Percentiles rank a stretch among this genome's conserved stretches.
These are phyloP conservation scores for Ptychodera flava DNA, from an alignment of 35 echinoderm and acorn worm species.

Conservation along the genomic window DNA sequence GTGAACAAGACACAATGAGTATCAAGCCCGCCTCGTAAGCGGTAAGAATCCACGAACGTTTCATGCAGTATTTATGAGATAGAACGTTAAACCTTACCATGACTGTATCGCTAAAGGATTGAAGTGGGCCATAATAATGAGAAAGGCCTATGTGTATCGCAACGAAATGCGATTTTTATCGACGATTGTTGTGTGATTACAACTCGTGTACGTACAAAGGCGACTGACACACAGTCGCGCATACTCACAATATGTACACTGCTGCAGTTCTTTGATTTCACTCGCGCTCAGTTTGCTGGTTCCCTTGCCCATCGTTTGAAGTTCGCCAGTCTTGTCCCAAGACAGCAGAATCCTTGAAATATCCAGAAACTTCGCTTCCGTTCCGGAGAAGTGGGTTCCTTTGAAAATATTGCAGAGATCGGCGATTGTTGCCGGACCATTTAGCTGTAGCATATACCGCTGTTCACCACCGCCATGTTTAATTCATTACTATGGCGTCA, in stretches of 20 bases:
- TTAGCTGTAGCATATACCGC: neutral
- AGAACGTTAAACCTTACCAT: too few relatives aligned
- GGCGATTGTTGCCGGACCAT: neutral
- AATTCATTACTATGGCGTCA: neutral
- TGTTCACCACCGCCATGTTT: neutral
- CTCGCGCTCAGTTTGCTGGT: conserved; percentile 14
- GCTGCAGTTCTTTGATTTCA: conserved; percentile 19
- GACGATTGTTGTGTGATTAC: too few relatives aligned
- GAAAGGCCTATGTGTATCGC: too few relatives aligned
- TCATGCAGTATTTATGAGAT: too few relatives aligned
- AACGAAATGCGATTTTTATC: too few relatives aligned
- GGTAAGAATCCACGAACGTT: too few relatives aligned
- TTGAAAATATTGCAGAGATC: neutral
- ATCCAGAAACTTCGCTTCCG: neutral
- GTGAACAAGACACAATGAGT: too few relatives aligned
- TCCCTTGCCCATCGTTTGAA: conserved; percentile 10
- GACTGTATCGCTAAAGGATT: too few relatives aligned
- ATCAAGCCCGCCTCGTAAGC: too few relatives aligned
- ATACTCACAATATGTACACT: conserved; percentile 21
- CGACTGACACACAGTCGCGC: too few relatives aligned
- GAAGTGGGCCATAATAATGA: too few relatives aligned
- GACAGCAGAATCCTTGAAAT: neutral
- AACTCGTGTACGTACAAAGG: too few relatives aligned
- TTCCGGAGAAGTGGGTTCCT: neutral
- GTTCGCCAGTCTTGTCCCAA: neutral